Evolutionary conservation across 2,888 invertebrate species (phyloP), one percentile per base, ranked within the genome.

Genomic region (Caenorhabditis zanzibari): DNA sequence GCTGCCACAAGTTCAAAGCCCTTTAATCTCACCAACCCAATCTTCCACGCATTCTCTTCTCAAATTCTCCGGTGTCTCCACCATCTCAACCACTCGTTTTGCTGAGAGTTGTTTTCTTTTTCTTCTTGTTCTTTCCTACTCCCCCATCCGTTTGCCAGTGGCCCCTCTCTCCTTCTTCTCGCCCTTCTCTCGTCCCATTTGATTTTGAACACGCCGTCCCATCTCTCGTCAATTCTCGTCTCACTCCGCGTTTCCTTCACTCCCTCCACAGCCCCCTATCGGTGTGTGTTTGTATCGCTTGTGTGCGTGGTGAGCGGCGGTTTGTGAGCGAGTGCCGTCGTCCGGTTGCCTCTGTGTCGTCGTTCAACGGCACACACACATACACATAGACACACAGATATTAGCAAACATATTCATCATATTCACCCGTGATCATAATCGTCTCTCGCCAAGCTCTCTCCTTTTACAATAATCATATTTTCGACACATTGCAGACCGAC

Each of bases 21-120:
- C 47, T 47, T 28, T 64, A 64, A 64, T 64, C 64, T 47, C 10
- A n/a, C 16, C 24, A n/a, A 19, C 28, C n/a, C 16, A 19, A 49
- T 52, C 66, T 66, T 19, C 32, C 68, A 54, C 54, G n/a, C 52
- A 9, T 68, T 54, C 24, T 52, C 16, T 68, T 35, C 35, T n/a
- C n/a, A n/a, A 49, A 14, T 22, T 61, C 47, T 49, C 24, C 32
- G 19, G 5, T 26, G 26, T 24, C 24, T 26, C 24, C 12, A 16
- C 41, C 19, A 9, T 56, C 38, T 12, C 38, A 38, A 38, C 38
- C 9, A 7, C 2, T 6, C 14, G 19, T 14, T 41, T 26, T 69
- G 19, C 28, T 56, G 28, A 35, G 75, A 75, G 75, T 68, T 75
- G 66, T 75, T 68, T 66, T 75, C 75, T 56, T 32, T 63, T 22